Base-by-base conservation (phyloP, 92 coral and sea anemone species). In the Phenganax stokvisi region DNA sequence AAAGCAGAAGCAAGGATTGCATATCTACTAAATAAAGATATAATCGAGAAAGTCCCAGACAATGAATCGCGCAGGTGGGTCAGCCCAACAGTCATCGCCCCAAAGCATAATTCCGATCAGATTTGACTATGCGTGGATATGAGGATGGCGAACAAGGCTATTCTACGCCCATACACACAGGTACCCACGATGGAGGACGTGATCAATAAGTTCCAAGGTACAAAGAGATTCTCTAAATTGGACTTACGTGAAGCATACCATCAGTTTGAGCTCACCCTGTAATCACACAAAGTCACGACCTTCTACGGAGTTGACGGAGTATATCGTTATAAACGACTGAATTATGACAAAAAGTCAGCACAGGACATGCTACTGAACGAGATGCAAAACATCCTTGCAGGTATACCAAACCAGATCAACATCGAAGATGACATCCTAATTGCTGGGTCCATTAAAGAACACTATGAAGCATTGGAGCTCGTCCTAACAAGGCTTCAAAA, bases 121-220 rank as follows among this genome's bases (percentile, higher is more conserved):
- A 64, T 64, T 27, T 47, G 71, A 2, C 71, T 64, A 64, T 64
- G 71, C 12, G 71, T 64, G 25, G 71, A 64, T 28, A 64, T 64
- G 71, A 64, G 71, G 71, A 64, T 64, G 12, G 71, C 71, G 29
- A 64, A 64, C 71, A 64, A 64, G 71, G 71, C 71, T 64, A 64
- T 64, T 27, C 71, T 64, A 10, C 71, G 71, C 31, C 71, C 71
- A 64, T 64, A 64, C 71, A 64, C 71, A 5, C 71, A 64, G 29
- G 6, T 64, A 64, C 25, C 71, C 44, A 64, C 71, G 71, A 17
- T 64, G 71, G 71, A 64, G 12, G 71, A 64, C 47, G 71, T 64
- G 71, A 64, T 64, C 44, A 64, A 64, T 47, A 64, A 64, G 47
- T 64, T 64, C 12, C 71, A 64, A 2, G 44, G 71, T 27, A 47